Conservation (phyloP, 2,888 invertebrate species). For the Crepidodera aurea region DNA sequence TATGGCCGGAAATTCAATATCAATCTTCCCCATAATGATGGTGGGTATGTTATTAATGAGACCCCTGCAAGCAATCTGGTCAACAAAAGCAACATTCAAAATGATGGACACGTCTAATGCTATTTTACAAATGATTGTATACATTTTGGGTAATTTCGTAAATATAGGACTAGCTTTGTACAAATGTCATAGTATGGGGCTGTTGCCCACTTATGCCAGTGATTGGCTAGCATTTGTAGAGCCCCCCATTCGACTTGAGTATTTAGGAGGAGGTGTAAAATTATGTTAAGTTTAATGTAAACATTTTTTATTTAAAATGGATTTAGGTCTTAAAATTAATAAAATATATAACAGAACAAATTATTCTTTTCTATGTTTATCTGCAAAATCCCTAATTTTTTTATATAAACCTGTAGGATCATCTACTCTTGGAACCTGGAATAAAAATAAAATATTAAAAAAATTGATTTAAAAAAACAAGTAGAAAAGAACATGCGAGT, state of each 20-base stretch:
- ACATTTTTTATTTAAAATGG: slow-evolving; percentile 41
- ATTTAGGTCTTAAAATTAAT: slow-evolving; percentile 44
- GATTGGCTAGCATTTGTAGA: slow-evolving; percentile 99
- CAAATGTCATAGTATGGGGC: slow-evolving; percentile 98
- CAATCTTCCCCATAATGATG: slow-evolving; percentile 99
- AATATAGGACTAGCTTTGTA: slow-evolving; percentile 92
- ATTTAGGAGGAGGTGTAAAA: slow-evolving; percentile 83
- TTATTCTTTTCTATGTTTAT: slow-evolving; percentile 69
- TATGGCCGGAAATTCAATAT: slow-evolving; percentile 99
- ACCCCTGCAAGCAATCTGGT: slow-evolving; percentile 93
- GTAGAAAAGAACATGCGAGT: too few relatives aligned
- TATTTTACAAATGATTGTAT: slow-evolving; percentile 89
- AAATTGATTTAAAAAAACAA: too few relatives aligned
- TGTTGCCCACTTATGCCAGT: slow-evolving; percentile 95
- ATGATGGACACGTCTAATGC: slow-evolving; percentile 94
- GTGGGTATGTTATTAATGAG: slow-evolving; percentile 98
- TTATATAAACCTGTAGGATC: slow-evolving; percentile 78
- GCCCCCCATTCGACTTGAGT: slow-evolving; percentile 84
- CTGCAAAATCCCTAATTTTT: slow-evolving; percentile 74
- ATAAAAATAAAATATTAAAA: slow-evolving; percentile 40
- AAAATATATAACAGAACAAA: slow-evolving; percentile 26
- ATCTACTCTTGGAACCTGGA: slow-evolving; percentile 85
- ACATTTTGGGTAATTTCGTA: slow-evolving; percentile 90
- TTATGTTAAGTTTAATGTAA: slow-evolving; percentile 62
- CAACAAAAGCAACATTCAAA: slow-evolving; percentile 89